Evolutionary conservation across 2,113 vertebrate genomes (phyloP).

Genomic region (Paralichthys olivaceus): DNA sequence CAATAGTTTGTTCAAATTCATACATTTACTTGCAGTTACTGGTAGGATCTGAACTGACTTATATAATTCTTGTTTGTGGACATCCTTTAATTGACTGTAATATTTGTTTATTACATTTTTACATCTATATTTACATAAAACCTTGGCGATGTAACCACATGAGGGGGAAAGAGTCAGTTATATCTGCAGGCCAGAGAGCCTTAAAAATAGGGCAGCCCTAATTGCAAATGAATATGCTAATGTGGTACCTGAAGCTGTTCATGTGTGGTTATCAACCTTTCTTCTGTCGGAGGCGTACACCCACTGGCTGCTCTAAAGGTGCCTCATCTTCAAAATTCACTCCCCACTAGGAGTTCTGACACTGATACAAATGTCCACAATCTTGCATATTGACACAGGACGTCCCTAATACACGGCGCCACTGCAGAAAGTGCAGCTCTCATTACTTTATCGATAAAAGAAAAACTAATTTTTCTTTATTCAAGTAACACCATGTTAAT

Average conservation of each 20-base stretch:
- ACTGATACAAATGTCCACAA: neutral
- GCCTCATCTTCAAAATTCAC: neutral
- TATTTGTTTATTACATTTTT: conserved; percentile 20
- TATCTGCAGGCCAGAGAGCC: conserved; percentile 8
- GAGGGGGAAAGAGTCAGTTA: neutral
- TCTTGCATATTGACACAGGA: neutral
- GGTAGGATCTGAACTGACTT: neutral
- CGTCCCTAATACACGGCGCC: neutral
- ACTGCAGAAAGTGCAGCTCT: neutral
- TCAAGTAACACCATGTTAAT: too few relatives aligned
- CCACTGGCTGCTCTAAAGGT: neutral
- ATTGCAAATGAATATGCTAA: conserved; percentile 4
- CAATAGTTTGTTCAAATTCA: neutral
- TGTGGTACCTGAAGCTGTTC: conserved; percentile 3
- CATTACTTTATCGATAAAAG: neutral
- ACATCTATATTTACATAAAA: conserved; percentile 36
- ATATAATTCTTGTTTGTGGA: neutral
- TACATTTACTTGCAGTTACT: neutral
- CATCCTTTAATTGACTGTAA: neutral
- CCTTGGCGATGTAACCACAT: neutral
- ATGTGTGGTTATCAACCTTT: neutral
- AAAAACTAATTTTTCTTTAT: neutral
- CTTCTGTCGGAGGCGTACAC: neutral
- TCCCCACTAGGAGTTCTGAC: neutral
- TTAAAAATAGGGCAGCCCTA: conserved; percentile 12